A percentile compares a stretch with the other conserved stretches of the same genome.
Conservation (phyloP, 2,888 invertebrate genomes). For the Agrilus mali region DNA sequence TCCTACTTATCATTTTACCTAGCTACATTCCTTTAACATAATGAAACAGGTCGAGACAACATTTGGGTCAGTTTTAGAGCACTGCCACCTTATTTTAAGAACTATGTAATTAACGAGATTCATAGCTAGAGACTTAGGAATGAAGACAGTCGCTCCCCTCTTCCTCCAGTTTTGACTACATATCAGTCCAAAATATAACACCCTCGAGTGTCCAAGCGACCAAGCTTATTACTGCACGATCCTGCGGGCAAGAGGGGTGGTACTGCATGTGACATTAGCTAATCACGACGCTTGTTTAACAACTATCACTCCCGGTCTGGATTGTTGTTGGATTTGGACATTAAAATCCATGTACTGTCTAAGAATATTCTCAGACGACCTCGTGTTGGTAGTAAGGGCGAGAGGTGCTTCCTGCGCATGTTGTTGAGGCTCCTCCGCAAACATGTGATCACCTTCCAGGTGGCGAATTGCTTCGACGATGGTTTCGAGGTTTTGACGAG, state of each 20-base stretch:
- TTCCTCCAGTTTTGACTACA: slow-evolving; percentile 3
- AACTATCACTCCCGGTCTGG: slow-evolving; percentile 82
- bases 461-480: slow-evolving; percentile 98
- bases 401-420: slow-evolving; percentile 41
- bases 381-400: slow-evolving; percentile 38
- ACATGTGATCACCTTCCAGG: slow-evolving; percentile 90
- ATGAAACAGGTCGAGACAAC: too few relatives aligned
- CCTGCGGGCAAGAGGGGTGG: slow-evolving; percentile 19
- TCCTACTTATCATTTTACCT: too few relatives aligned
- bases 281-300: slow-evolving; percentile 74
- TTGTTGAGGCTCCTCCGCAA: slow-evolving; percentile 55
- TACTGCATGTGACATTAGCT: slow-evolving; percentile 33
- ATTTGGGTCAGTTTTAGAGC: slow-evolving; percentile 1
- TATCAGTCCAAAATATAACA: slow-evolving; percentile 7
- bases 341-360: slow-evolving; percentile 51
- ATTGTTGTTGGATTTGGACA: slow-evolving; percentile 45
- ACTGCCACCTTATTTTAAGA: slow-evolving; percentile 4
- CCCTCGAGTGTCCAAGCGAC: slow-evolving; percentile 11
- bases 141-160: slow-evolving; percentile 6
- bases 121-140: slow-evolving; percentile 9
- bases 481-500: slow-evolving; percentile 91
- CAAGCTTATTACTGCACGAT: slow-evolving; percentile 2
- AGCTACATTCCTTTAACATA: too few relatives aligned
- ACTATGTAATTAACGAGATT: slow-evolving; percentile 10
- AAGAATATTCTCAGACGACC: slow-evolving; percentile 30